These are phyloP conservation scores for Heliconius congener DNA, from an alignment of 1,140 invertebrate genomes.

Conservation along the genomic window DNA sequence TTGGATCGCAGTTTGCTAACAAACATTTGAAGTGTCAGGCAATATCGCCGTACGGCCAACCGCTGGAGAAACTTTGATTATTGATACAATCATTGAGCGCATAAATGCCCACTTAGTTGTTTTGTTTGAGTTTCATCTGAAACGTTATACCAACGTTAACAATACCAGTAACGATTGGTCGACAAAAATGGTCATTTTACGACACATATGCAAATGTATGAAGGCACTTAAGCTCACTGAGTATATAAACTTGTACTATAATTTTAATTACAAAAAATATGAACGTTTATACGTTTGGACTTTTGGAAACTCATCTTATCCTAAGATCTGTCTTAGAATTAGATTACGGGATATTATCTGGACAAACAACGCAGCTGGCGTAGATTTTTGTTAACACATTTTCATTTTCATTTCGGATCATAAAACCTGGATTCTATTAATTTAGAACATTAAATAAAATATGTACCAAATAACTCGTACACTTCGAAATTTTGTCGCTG, in stretches of 20 bases:
- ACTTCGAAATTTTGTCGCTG: not conserved
- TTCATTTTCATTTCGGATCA: not conserved
- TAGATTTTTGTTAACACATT: not conserved
- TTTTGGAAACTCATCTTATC: too few relatives aligned
- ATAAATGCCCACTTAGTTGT: slow-evolving; percentile 16
- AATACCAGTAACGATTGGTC: not conserved
- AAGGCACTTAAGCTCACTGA: not conserved
- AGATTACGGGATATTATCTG: too few relatives aligned
- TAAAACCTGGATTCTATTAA: not conserved
- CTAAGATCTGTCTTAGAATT: too few relatives aligned
- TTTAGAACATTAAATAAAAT: not conserved
- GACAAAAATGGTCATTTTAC: slow-evolving; percentile 11
- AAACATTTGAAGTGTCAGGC: slow-evolving; percentile 38
- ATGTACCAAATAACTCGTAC: not conserved
- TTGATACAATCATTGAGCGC: slow-evolving; percentile 30
- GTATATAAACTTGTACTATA: not conserved
- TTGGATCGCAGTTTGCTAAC: slow-evolving; percentile 39
- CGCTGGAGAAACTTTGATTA: slow-evolving; percentile 40
- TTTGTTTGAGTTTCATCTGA: slow-evolving; percentile 1
- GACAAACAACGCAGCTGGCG: too few relatives aligned
- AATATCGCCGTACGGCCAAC: slow-evolving; percentile 34
- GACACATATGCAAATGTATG: not conserved
- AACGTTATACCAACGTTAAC: not conserved
- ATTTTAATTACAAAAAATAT: not conserved
- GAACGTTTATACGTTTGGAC: not conserved